Conservation (phyloP, 1,140 invertebrate genomes). For the Meteorus sp. region DNA sequence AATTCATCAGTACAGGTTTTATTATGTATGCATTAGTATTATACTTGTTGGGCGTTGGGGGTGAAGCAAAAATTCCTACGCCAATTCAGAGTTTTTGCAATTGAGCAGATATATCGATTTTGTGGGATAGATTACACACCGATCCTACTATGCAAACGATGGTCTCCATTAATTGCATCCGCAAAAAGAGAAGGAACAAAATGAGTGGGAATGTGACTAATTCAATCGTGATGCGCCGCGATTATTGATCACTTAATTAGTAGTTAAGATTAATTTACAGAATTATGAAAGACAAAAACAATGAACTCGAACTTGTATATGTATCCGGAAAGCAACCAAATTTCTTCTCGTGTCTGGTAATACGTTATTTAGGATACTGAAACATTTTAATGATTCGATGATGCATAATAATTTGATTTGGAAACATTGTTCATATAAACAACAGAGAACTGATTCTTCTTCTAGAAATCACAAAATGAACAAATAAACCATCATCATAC, state of each 20-base stretch:
- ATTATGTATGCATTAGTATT: constrained; percentile 23
- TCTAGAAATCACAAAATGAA: background rate
- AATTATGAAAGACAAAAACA: constrained; percentile 29
- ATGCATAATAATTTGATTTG: too few relatives aligned
- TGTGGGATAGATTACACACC: constrained; percentile 24
- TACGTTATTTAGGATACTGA: background rate
- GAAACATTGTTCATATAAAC: too few relatives aligned
- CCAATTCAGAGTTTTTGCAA: background rate
- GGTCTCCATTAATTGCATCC: constrained; percentile 30
- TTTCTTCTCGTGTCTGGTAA: too few relatives aligned
- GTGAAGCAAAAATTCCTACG: background rate
- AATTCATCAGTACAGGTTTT: constrained; percentile 25
- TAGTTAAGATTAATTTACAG: constrained; percentile 35
- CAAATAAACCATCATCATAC: background rate
- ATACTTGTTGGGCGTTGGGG: constrained; percentile 28
- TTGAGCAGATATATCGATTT: background rate
- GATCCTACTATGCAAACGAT: constrained; percentile 32
- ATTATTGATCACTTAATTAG: constrained; percentile 38
- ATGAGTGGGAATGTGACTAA: too few relatives aligned
- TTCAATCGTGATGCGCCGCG: constrained; percentile 21
- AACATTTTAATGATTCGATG: too few relatives aligned
- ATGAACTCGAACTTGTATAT: constrained; percentile 23
- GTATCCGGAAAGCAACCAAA: too few relatives aligned
- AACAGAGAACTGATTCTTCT: too few relatives aligned
- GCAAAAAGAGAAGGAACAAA: constrained; percentile 25